These are phyloP conservation scores for Galbula dea DNA, from an alignment of 2,113 vertebrate species.

Conservation along the genomic window DNA sequence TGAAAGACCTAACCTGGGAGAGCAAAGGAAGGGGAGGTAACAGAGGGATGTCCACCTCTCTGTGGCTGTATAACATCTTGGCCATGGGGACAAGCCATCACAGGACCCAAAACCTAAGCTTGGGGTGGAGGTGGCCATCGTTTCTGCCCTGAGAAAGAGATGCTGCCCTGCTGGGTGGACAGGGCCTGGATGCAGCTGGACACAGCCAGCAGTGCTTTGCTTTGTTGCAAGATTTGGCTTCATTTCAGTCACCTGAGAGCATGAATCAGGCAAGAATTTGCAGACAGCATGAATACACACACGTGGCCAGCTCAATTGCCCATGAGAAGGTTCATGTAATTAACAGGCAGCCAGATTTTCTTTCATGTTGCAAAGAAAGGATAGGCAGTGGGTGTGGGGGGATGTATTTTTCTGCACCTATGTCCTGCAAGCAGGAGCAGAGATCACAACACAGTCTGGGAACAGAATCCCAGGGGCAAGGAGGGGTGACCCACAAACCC, in stretches of 20 bases:
- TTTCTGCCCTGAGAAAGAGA: neutral
- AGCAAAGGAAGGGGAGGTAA: neutral
- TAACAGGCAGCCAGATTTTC: conserved; percentile 24
- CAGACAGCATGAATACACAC: neutral
- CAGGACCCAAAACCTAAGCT: neutral
- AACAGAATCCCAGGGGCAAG: neutral
- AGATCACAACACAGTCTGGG: neutral
- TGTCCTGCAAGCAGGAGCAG: neutral
- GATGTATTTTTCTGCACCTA: neutral
- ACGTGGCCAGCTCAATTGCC: conserved; percentile 5
- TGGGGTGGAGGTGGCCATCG: neutral
- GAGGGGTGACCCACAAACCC: neutral
- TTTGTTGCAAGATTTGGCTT: conserved; percentile 34
- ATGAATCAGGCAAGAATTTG: neutral
- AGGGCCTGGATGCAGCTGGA: neutral
- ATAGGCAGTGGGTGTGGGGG: neutral
- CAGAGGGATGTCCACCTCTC: neutral
- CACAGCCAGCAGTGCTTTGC: neutral
- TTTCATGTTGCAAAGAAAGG: conserved; percentile 2
- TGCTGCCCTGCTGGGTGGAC: neutral
- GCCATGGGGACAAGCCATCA: neutral
- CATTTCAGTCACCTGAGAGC: conserved; percentile 37
- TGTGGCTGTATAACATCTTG: neutral
- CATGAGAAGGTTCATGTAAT: conserved; percentile 48
- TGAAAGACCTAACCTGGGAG: neutral